Conservation (phyloP, 2,113 vertebrate species). For the Cephalopholis sonnerati region DNA sequence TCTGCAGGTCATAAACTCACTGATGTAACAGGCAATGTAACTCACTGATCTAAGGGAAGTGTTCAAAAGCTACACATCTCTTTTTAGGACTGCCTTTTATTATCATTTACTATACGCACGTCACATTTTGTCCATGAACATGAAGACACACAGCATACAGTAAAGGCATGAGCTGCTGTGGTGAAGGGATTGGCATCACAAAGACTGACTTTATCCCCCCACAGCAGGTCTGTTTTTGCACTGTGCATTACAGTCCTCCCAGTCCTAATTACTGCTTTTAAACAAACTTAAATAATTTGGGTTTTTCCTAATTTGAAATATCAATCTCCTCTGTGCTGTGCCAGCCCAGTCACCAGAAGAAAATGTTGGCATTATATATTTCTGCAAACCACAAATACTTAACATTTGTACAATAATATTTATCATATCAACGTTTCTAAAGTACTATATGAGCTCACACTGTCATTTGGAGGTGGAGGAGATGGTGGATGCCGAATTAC, state of each 20-base stretch:
- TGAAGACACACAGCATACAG: conserved; percentile 1
- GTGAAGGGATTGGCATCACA: conserved; percentile 1
- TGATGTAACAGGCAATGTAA: conserved; percentile 73
- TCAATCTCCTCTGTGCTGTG: not conserved
- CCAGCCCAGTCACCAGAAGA: no score
- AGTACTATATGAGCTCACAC: no score
- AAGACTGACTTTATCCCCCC: not conserved
- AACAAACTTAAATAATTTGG: not conserved
- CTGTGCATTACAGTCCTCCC: not conserved
- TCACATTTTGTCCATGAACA: conserved; percentile 23
- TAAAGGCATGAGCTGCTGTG: conserved; percentile 1
- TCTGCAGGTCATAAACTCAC: conserved; percentile 77
- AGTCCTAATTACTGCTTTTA: conserved; percentile 3
- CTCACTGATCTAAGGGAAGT: conserved; percentile 61
- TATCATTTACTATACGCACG: conserved; percentile 37
- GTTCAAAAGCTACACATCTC: conserved; percentile 54
- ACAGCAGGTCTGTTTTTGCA: conserved; percentile 16
- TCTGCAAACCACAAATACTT: no score
- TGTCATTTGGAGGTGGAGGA: no score
- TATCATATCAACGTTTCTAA: no score
- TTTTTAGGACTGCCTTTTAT: conserved; percentile 41
- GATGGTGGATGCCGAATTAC: no score
- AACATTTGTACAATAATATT: no score
- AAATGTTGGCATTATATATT: no score
- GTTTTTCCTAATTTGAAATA: conserved; percentile 2